phyloP scores from a whole-genome alignment of 2,797 vertebrate species.

The Microtus agrestis region DNA sequence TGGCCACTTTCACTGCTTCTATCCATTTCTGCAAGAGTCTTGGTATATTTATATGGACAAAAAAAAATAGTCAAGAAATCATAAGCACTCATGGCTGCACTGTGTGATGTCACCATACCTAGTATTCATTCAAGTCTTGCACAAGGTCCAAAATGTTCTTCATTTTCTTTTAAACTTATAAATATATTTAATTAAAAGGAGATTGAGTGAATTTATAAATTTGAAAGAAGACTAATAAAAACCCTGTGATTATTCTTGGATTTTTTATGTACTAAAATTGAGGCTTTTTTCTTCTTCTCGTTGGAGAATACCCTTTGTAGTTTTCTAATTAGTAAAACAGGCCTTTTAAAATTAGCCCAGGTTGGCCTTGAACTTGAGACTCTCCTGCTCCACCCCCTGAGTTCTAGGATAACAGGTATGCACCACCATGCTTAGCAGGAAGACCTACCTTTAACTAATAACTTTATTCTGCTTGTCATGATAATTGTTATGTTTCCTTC shows the following conservation, averaged over 20 bases:
- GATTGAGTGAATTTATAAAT: background rate
- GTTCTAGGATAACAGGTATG: background rate
- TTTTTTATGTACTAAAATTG: background rate
- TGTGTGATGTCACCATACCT: background rate
- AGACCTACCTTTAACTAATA: background rate
- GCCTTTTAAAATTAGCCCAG: background rate
- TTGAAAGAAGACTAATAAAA: background rate
- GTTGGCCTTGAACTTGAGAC: background rate
- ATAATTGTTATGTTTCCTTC: background rate
- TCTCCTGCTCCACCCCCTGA: background rate
- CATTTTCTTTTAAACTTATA: constrained; percentile 29
- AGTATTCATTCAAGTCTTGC: background rate
- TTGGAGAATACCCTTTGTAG: background rate
- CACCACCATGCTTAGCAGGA: background rate
- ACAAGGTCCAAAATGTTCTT: background rate
- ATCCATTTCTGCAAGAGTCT: background rate
- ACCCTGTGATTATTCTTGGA: background rate
- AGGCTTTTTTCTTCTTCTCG: background rate
- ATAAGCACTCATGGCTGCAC: background rate
- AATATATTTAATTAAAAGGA: constrained; percentile 25
- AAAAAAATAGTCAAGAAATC: background rate
- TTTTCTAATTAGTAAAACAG: background rate
- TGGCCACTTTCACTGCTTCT: background rate
- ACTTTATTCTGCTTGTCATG: background rate
- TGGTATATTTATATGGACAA: background rate